Percentiles rank a stretch among this genome's conserved stretches.
Conservation (phyloP, 2,113 vertebrate species). For the Erythrocercus mccallii region DNA sequence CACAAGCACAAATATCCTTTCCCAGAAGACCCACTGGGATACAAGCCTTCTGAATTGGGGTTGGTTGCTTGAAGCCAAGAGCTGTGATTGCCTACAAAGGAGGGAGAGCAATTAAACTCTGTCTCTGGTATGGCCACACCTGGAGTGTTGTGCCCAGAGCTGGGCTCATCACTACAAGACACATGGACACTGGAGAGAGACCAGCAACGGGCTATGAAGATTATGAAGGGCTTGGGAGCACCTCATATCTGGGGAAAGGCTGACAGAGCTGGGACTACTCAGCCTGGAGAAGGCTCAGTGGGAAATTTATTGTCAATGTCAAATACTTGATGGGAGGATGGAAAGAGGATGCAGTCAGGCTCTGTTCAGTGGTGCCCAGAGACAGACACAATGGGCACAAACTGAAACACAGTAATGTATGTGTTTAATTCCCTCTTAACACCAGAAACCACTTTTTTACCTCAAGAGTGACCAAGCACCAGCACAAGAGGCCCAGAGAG, state of each 20-base stretch:
- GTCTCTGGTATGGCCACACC: neutral
- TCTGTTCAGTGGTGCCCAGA: neutral
- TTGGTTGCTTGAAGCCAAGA: constrained; percentile 92
- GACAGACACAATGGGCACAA: neutral
- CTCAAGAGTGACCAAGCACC: neutral
- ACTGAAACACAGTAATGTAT: neutral
- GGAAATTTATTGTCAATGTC: neutral
- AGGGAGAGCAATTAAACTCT: neutral
- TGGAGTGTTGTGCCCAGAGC: neutral
- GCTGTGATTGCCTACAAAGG: constrained; percentile 84
- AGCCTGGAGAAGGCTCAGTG: neutral
- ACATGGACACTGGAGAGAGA: neutral
- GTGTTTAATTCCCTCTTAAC: neutral
- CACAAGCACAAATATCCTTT: constrained; percentile 95
- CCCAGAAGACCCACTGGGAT: constrained; percentile 92
- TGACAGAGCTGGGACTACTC: neutral
- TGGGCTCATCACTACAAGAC: neutral
- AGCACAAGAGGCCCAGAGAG: neutral
- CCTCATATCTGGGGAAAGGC: neutral
- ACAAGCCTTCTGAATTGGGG: constrained; percentile 96
- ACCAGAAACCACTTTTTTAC: neutral
- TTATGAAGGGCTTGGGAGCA: neutral
- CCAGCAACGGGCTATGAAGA: fast-evolving
- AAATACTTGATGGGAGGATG: neutral
- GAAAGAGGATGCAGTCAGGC: neutral